Percentiles rank a stretch among this genome's conserved stretches.
Evolutionary conservation across 2,797 vertebrate genomes (phyloP).

Genomic region (Poecilia gillii): DNA sequence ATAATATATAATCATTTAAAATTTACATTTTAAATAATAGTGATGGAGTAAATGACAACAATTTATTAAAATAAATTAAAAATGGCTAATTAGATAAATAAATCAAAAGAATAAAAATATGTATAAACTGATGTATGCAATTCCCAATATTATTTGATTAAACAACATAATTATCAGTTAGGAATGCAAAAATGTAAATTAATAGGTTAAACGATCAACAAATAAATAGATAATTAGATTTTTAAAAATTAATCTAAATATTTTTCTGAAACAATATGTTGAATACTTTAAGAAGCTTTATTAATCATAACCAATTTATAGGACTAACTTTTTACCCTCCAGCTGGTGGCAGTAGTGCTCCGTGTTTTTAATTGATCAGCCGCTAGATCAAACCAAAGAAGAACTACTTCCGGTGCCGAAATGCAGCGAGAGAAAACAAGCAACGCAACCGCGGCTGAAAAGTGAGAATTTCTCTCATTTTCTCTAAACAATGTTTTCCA

Average conservation of each 20-base stretch:
- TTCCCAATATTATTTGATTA: not conserved
- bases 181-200: not conserved
- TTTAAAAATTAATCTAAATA: no score
- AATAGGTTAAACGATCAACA: not conserved
- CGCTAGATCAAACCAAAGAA: not conserved
- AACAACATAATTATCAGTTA: not conserved
- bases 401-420: not conserved
- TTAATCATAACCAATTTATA: not conserved
- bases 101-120: not conserved
- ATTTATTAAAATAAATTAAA: not conserved
- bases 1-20: not conserved
- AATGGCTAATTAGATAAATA: not conserved
- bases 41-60: not conserved
- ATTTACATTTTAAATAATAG: not conserved
- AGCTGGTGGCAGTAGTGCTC: not conserved
- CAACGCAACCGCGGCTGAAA: constrained; percentile 76
- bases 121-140: not conserved
- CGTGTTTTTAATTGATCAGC: not conserved
- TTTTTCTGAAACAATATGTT: not conserved
- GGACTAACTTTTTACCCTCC: not conserved
- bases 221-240: not conserved
- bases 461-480: constrained; percentile 67
- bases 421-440: constrained; percentile 84
- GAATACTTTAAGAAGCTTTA: not conserved
- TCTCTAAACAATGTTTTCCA: fast-evolving